These are phyloP conservation scores for Caenorhabditis zanzibari DNA, from an alignment of 2,888 invertebrate genomes.

Conservation along the genomic window DNA sequence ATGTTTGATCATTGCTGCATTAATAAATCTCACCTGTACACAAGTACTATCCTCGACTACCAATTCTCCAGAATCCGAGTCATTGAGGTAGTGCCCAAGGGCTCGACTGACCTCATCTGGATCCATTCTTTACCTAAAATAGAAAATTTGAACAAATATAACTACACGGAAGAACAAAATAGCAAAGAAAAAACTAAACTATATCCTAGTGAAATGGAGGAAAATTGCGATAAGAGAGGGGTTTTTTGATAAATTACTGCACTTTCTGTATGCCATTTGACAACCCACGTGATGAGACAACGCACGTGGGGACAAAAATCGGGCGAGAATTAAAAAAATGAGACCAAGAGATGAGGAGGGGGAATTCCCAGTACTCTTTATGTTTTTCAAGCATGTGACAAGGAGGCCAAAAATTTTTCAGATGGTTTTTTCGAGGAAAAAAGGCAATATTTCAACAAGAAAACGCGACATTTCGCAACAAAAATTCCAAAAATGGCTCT, in stretches of 20 bases:
- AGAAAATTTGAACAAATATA: neutral
- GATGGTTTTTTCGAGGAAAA: neutral
- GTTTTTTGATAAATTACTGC: slow-evolving; percentile 33
- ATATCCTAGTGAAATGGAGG: slow-evolving; percentile 1
- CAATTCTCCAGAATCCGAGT: slow-evolving; percentile 63
- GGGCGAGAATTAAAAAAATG: slow-evolving; percentile 18
- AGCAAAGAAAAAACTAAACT: neutral
- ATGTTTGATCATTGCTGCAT: neutral
- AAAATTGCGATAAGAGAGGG: slow-evolving; percentile 1
- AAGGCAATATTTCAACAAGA: neutral
- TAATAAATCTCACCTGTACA: slow-evolving; percentile 62
- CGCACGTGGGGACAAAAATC: slow-evolving; percentile 14
- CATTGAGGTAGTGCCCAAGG: slow-evolving; percentile 68
- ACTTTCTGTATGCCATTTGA: slow-evolving; percentile 39
- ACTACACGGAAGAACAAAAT: slow-evolving; percentile 10
- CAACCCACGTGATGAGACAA: slow-evolving; percentile 27
- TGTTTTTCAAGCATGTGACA: neutral
- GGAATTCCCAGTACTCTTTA: slow-evolving; percentile 2
- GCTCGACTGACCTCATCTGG: slow-evolving; percentile 68
- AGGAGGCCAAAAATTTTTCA: neutral
- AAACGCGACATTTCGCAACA: slow-evolving; percentile 19
- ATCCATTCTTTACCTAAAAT: slow-evolving; percentile 62
- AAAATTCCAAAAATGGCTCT: slow-evolving; percentile 32
- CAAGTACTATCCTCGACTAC: slow-evolving; percentile 73
- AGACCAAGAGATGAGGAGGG: slow-evolving; percentile 20